Evolutionary conservation across 2,888 invertebrate genomes (phyloP).

Genomic region (Trissonchulus sp.): DNA sequence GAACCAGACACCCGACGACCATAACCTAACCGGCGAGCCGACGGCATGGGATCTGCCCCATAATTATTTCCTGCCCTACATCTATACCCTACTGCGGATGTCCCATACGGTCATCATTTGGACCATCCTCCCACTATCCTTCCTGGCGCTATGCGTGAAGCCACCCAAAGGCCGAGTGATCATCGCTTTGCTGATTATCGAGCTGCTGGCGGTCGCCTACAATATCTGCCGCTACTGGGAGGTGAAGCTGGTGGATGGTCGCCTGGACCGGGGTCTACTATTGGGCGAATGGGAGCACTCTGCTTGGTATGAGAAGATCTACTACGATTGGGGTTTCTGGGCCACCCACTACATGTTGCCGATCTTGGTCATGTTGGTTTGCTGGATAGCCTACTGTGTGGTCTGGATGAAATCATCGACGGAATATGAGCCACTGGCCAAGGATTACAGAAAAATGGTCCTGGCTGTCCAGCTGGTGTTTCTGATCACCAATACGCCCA

Average conservation of each 20-base stretch:
- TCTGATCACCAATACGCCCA: neutral
- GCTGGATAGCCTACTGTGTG: neutral
- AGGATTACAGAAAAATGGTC: neutral
- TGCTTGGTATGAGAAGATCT: neutral
- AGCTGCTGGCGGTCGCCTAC: neutral
- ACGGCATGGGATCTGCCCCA: neutral
- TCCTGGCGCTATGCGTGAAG: neutral
- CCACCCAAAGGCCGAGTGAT: neutral
- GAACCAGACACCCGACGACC: neutral
- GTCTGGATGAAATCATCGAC: neutral
- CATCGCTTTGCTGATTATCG: neutral
- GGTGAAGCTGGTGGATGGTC: neutral
- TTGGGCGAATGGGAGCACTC: neutral
- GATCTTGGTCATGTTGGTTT: neutral
- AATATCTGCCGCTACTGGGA: slow-evolving; percentile 1
- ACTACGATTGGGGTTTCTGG: neutral
- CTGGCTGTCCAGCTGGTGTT: neutral
- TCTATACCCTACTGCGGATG: neutral
- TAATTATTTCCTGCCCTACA: neutral
- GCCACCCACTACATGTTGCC: neutral
- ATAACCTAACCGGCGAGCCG: neutral
- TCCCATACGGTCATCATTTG: slow-evolving; percentile 8
- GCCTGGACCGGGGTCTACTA: neutral
- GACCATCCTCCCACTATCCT: neutral
- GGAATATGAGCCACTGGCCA: neutral